phyloP scores from a whole-genome alignment of 2,113 vertebrate species.

The Anseranas semipalmata region DNA sequence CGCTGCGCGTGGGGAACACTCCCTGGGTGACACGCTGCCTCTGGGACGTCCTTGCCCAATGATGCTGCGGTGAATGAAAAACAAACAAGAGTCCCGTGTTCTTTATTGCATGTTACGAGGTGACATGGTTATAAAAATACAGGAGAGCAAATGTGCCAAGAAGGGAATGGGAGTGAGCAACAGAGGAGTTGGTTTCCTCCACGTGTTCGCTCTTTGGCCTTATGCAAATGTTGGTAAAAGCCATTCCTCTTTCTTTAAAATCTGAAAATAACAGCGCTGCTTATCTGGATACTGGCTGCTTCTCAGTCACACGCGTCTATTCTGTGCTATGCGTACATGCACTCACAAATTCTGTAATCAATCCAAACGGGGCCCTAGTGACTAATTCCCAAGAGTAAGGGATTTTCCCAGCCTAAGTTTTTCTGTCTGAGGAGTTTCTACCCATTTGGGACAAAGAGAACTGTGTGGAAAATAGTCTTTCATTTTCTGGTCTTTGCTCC shows the following conservation, averaged over 20 bases:
- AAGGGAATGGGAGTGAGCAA: neutral
- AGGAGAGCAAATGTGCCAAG: neutral
- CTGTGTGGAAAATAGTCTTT: neutral
- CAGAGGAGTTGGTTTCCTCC: neutral
- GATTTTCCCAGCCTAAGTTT: neutral
- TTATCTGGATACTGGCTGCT: neutral
- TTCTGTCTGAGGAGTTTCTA: neutral
- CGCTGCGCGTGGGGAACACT: neutral
- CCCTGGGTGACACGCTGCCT: neutral
- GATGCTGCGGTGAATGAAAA: neutral
- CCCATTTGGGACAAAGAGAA: neutral
- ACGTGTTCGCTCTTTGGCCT: neutral
- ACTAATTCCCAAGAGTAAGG: neutral
- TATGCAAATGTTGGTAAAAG: neutral
- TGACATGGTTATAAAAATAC: neutral
- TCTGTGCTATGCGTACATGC: fast-evolving
- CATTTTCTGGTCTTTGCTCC: neutral
- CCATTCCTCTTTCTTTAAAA: neutral
- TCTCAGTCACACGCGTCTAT: neutral
- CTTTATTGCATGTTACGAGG: neutral
- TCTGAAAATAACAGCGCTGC: neutral
- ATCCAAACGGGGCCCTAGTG: neutral
- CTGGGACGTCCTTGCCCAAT: neutral
- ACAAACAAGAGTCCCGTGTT: neutral
- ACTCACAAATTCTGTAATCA: no score